phyloP scores from a whole-genome alignment of 2,113 vertebrate genomes.

The Hippocampus mohnikei region DNA sequence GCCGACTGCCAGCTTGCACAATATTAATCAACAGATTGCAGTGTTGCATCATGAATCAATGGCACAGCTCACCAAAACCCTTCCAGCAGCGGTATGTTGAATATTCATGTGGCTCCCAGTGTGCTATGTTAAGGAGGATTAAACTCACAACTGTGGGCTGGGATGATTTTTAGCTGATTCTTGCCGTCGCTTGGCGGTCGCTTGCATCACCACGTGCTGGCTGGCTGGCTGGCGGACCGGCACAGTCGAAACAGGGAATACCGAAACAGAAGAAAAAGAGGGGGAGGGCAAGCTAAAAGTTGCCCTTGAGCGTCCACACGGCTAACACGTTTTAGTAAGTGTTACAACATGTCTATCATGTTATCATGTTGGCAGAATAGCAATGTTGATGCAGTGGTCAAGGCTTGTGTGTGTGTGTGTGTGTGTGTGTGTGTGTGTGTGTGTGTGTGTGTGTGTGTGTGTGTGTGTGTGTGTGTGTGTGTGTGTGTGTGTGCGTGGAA shows the following conservation, averaged over 20 bases:
- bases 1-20: not conserved
- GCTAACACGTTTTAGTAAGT: not conserved
- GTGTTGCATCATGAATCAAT: not conserved
- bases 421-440: not conserved
- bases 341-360: not conserved
- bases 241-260: constrained; percentile 6
- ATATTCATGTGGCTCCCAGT: not conserved
- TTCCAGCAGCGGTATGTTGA: not conserved
- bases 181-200: constrained; percentile 33
- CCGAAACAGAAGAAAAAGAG: constrained; percentile 13
- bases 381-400: not conserved
- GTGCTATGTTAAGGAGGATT: constrained; percentile 4
- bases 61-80: not conserved
- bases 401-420: not conserved
- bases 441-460: not conserved
- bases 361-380: not conserved
- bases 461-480: not conserved
- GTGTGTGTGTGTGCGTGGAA: not conserved
- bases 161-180: constrained; percentile 27
- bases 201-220: constrained; percentile 54
- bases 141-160: constrained; percentile 22
- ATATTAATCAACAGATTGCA: not conserved
- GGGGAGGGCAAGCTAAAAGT: not conserved
- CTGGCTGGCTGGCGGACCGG: constrained; percentile 24
- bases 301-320: not conserved